phyloP scores from a whole-genome alignment of 2,797 vertebrate genomes.

The Bradypodion pumilum region DNA sequence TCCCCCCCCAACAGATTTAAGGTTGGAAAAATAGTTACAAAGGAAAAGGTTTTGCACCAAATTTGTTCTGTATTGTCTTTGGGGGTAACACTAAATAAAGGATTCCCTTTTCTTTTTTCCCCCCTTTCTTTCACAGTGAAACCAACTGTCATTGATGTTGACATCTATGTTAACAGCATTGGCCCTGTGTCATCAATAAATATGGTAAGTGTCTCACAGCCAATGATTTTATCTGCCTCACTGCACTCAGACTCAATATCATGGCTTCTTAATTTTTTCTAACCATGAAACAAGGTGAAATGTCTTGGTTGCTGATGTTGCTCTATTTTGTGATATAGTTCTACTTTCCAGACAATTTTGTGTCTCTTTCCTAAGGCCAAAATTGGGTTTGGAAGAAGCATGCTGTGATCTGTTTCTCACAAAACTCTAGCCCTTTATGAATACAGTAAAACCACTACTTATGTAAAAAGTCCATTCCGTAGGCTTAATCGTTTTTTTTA shows the following conservation, averaged over 20 bases:
- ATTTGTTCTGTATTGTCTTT: background rate
- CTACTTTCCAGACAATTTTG: slow-evolving; percentile 17
- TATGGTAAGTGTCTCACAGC: slow-evolving; percentile 86
- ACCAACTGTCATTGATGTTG: slow-evolving; percentile 93
- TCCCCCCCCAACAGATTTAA: too few species aligned
- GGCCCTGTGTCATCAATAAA: slow-evolving; percentile 98
- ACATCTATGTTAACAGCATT: slow-evolving; percentile 97
- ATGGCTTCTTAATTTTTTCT: slow-evolving; percentile 9
- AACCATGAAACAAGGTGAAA: slow-evolving; percentile 18
- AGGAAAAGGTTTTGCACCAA: slow-evolving; percentile 18
- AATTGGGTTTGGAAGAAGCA: background rate
- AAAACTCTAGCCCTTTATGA: slow-evolving; percentile 36
- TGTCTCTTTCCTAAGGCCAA: slow-evolving; percentile 17
- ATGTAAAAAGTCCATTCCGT: too few species aligned
- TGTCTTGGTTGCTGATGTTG: slow-evolving; percentile 39
- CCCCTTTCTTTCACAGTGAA: slow-evolving; percentile 86
- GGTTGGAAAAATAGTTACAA: background rate
- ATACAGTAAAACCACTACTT: too few species aligned
- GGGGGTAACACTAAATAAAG: slow-evolving; percentile 25
- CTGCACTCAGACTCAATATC: background rate
- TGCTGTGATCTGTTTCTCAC: slow-evolving; percentile 17
- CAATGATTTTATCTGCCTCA: slow-evolving; percentile 41
- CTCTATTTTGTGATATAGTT: slow-evolving; percentile 39
- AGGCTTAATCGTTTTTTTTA: too few species aligned
- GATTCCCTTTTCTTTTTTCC: slow-evolving; percentile 35